Evolutionary conservation across 2,888 invertebrate species (phyloP), one percentile per base, ranked within the genome.

Genomic region (Tuta absoluta): DNA sequence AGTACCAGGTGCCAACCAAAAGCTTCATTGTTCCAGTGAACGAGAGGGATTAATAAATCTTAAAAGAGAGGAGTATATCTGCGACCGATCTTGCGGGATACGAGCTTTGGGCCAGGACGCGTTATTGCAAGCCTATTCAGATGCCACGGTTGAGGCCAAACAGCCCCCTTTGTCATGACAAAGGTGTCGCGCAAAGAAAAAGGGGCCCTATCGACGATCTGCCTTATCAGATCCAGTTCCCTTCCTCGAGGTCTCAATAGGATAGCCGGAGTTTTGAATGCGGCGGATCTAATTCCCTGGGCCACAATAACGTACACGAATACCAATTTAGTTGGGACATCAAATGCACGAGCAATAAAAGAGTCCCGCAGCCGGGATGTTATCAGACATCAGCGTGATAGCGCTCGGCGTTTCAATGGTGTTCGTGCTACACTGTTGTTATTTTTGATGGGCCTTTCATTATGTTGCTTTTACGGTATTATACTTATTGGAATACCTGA

Each of bases 161-260:
- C 89, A 91, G 88, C 80, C 84, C 84, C 85, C 81, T 90, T 91
- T 91, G 91, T 91, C 83, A 87, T 90, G 89, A 90, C 91, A 90
- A 91, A 91, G 90, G 91, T 91, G 91, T 91, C 90, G 89, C 84
- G 86, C 81, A 85, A 90, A 90, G 91, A 89, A 91, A 91, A 91
- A 89, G 87, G 88, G 86, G 81, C 85, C 85, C 84, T 90, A 91
- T 91, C 91, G 84, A 81, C 86, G 87, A 91, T 91, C 89, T 85
- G 71, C 87, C 89, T 91, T 91, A 91, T 91, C 91, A 89, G 91
- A 91, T 90, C 82, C 84, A 82, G 89, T 87, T 89, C 89, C 91
- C 90, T 89, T 90, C 88, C 88, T 86, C 87, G 81, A 85, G 89
- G 84, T 86, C 91, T 91, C 89, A 89, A 91, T 91, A 89, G 87